A percentile compares a stretch with the other conserved stretches of the same genome.
Evolutionary conservation across 2,888 invertebrate genomes (phyloP).

Genomic region (Dromius quadrimaculatus): DNA sequence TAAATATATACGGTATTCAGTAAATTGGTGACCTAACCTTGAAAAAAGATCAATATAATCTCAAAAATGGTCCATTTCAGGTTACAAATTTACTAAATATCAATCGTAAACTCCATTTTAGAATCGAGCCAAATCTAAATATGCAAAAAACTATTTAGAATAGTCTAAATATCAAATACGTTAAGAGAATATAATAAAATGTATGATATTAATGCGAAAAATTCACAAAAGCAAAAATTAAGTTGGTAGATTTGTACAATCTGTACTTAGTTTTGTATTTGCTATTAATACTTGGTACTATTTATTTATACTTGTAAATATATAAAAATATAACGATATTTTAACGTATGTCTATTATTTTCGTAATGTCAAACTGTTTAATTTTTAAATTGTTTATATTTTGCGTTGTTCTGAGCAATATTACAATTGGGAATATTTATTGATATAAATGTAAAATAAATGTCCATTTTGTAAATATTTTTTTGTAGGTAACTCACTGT

Average conservation of each 20-base stretch:
- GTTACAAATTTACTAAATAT: conserved; percentile 17
- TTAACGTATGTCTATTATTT: not conserved
- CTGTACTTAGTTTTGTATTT: conserved; percentile 23
- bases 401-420: conserved; percentile 14
- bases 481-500: conserved; percentile 36
- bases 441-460: conserved; percentile 35
- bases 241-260: conserved; percentile 28
- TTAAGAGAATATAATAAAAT: conserved; percentile 36
- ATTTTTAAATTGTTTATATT: conserved; percentile 2
- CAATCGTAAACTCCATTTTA: conserved; percentile 4
- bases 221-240: conserved; percentile 24
- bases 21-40: not conserved
- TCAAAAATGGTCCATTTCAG: no score
- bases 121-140: conserved; percentile 29
- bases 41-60: no score
- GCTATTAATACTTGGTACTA: conserved; percentile 1
- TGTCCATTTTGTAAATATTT: conserved; percentile 44
- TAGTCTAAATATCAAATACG: conserved; percentile 27
- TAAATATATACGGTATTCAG: conserved; percentile 1
- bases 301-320: conserved; percentile 27
- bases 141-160: conserved; percentile 34
- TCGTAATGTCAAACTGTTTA: conserved; percentile 3
- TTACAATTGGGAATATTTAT: conserved; percentile 6
- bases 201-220: conserved; percentile 26
- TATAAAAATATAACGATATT: not conserved